Evolutionary conservation across 1,140 invertebrate species (phyloP).

Genomic region (Brachionus rotundiformis): DNA sequence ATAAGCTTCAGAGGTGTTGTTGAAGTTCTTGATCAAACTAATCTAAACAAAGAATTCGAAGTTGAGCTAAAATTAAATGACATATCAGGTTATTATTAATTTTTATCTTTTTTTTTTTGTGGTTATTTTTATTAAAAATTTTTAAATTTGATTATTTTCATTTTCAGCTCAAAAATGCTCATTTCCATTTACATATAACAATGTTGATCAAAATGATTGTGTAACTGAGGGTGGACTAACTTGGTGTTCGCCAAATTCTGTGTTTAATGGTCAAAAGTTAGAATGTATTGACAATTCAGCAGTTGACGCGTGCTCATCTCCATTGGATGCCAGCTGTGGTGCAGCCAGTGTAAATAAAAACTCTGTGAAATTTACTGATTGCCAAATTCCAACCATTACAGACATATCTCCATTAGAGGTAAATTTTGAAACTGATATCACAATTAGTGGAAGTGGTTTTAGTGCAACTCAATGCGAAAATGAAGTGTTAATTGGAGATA

Average conservation of each 20-base stretch:
- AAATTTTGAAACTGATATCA: slow-evolving; percentile 53
- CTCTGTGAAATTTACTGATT: slow-evolving; percentile 55
- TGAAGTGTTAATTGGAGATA: slow-evolving; percentile 54
- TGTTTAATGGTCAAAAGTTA: slow-evolving; percentile 23
- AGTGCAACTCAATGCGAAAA: slow-evolving; percentile 53
- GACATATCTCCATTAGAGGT: slow-evolving; percentile 53
- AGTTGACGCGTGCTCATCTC: not conserved
- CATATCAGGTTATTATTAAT: not conserved
- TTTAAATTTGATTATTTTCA: not conserved
- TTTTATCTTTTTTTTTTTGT: no score
- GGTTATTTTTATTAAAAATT: no score
- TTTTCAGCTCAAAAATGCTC: slow-evolving; percentile 45
- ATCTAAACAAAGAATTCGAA: slow-evolving; percentile 52
- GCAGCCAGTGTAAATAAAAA: slow-evolving; percentile 2
- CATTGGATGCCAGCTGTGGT: not conserved
- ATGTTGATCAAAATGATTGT: not conserved
- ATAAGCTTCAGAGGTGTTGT: slow-evolving; percentile 55
- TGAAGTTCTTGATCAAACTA: slow-evolving; percentile 52
- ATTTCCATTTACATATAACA: slow-evolving; percentile 37
- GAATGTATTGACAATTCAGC: not conserved
- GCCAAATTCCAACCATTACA: slow-evolving; percentile 55
- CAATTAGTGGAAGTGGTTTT: slow-evolving; percentile 55
- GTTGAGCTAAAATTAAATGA: not conserved
- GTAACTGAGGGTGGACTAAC: not conserved
- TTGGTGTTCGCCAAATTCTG: slow-evolving; percentile 47